Conservation (phyloP, 2,888 invertebrate genomes). For the Troides oblongomaculatus region DNA sequence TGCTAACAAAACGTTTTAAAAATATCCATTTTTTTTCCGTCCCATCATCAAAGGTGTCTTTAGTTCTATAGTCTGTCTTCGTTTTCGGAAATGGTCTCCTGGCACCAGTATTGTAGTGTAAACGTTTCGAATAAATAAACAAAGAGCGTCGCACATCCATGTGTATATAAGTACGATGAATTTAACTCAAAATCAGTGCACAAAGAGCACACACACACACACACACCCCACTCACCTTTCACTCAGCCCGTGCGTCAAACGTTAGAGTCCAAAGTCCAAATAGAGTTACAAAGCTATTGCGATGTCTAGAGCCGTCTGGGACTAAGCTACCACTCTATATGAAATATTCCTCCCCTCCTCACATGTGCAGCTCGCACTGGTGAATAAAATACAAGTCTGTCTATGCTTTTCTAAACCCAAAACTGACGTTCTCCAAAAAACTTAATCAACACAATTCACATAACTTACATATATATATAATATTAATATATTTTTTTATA, state of each 20-base stretch:
- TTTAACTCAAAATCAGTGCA: neutral
- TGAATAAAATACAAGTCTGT: neutral
- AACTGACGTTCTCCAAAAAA: too few species aligned
- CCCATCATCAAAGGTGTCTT: too few species aligned
- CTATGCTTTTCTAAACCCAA: neutral
- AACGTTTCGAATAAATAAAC: neutral
- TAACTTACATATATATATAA: too few species aligned
- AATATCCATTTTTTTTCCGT: too few species aligned
- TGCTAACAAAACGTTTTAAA: too few species aligned
- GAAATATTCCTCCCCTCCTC: conserved; percentile 5
- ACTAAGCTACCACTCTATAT: neutral
- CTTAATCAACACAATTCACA: too few species aligned
- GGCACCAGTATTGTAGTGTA: too few species aligned
- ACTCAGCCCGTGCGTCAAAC: conserved; percentile 1
- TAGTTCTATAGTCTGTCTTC: too few species aligned
- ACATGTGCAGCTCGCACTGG: neutral
- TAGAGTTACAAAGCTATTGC: conserved; percentile 12
- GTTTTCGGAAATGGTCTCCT: too few species aligned
- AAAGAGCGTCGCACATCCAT: neutral
- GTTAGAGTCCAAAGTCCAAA: conserved; percentile 3
- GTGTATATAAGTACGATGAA: neutral
- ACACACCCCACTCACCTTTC: too few species aligned
- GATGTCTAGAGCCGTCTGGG: conserved; percentile 7
- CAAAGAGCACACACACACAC: too few species aligned
- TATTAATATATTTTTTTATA: too few species aligned